phyloP scores from a whole-genome alignment of 2,797 vertebrate species.

The Hypotaenidia okinawae region DNA sequence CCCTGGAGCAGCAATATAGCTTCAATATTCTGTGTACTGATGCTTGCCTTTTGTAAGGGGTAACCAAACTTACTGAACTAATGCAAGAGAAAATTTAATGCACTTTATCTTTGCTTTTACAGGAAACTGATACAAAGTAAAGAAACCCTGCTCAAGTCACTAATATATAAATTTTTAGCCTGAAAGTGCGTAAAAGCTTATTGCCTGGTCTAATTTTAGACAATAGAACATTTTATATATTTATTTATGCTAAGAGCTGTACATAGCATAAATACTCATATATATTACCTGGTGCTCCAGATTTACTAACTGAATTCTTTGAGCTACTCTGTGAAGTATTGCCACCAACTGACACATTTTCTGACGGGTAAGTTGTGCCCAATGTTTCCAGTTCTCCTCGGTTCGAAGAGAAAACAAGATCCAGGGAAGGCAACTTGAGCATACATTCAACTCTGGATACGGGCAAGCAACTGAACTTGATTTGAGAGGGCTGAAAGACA shows the following conservation, averaged over 20 bases:
- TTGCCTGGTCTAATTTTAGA: neutral
- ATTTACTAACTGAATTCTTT: slow-evolving; percentile 85
- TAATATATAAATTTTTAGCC: neutral
- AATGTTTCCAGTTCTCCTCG: slow-evolving; percentile 92
- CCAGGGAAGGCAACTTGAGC: slow-evolving; percentile 95
- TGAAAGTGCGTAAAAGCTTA: neutral
- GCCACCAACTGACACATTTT: slow-evolving; percentile 77
- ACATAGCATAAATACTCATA: neutral
- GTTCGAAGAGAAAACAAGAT: slow-evolving; percentile 98
- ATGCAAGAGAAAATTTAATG: neutral
- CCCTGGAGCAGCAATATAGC: neutral
- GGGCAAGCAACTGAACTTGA: slow-evolving; percentile 97
- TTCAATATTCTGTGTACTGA: neutral
- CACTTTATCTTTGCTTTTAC: neutral
- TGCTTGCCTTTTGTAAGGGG: neutral
- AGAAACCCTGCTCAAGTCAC: neutral
- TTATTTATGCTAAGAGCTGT: neutral
- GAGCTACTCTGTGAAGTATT: slow-evolving; percentile 77
- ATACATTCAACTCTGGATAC: slow-evolving; percentile 98
- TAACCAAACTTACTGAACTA: neutral
- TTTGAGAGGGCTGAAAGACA: slow-evolving; percentile 91
- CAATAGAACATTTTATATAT: neutral
- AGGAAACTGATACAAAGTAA: neutral
- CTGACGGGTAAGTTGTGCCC: slow-evolving; percentile 78
- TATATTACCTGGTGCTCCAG: slow-evolving; percentile 79